These are phyloP conservation scores for Echinarachnius parma DNA, from an alignment of 53 echinoderm and acorn worm species.

Conservation along the genomic window DNA sequence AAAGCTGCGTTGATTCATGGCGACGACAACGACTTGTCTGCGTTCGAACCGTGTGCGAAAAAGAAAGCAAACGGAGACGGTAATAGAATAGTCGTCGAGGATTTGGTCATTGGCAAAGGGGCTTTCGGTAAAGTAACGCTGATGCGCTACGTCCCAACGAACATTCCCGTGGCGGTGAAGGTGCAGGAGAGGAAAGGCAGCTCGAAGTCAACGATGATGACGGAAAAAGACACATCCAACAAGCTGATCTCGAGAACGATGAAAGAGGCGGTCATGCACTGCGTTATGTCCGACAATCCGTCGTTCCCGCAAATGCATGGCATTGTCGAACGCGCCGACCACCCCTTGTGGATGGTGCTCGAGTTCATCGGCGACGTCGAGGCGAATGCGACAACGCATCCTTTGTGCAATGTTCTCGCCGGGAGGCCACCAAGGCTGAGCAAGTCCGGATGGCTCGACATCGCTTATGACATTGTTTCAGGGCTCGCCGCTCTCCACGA, in stretches of 20 bases:
- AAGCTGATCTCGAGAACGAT: slow-evolving; percentile 22
- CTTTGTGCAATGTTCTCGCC: slow-evolving; percentile 21
- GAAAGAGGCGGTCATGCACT: slow-evolving; percentile 39
- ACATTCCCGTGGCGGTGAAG: slow-evolving; percentile 32
- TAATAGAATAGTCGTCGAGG: no score
- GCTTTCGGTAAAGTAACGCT: slow-evolving; percentile 33
- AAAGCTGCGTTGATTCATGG: no score
- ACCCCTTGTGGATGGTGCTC: slow-evolving; percentile 4
- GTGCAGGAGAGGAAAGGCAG: slow-evolving; percentile 22
- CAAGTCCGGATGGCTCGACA: slow-evolving; percentile 33
- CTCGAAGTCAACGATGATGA: not conserved
- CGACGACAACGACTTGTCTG: no score
- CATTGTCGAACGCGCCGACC: slow-evolving; percentile 7
- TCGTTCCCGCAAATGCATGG: slow-evolving; percentile 30
- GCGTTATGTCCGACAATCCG: slow-evolving; percentile 29
- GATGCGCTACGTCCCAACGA: slow-evolving; percentile 28
- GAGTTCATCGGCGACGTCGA: slow-evolving; percentile 32
- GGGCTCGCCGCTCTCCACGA: slow-evolving; percentile 40
- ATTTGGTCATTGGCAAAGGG: slow-evolving; percentile 25
- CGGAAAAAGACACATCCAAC: not conserved
- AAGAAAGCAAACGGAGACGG: no score
- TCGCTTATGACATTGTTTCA: slow-evolving; percentile 30
- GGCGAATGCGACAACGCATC: not conserved
- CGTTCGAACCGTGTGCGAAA: no score
- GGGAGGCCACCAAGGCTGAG: slow-evolving; percentile 9